Percentiles rank a stretch among this genome's conserved stretches.
Conservation (phyloP, 2,797 vertebrate species). For the Thalassophryne amazonica region DNA sequence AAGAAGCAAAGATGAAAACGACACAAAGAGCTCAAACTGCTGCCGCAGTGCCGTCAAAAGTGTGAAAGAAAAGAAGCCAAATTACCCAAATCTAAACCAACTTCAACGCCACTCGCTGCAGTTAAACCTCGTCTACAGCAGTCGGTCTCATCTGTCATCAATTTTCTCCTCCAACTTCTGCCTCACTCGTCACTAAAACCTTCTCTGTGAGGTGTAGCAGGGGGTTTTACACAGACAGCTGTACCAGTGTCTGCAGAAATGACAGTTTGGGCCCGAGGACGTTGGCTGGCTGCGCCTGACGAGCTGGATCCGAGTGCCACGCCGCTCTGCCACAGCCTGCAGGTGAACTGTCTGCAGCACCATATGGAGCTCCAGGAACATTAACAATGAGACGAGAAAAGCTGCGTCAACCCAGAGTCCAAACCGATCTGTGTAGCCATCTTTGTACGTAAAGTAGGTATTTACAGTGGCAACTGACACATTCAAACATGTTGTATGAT, state of each 20-base stretch:
- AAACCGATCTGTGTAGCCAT: no score
- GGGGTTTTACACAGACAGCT: conserved; percentile 85
- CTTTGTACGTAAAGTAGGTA: no score
- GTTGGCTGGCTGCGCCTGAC: conserved; percentile 79
- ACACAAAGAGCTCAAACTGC: conserved; percentile 1
- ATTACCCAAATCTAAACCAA: conserved; percentile 3
- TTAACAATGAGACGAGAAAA: conserved; percentile 95
- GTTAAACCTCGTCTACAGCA: background rate
- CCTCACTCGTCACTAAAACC: conserved; percentile 38
- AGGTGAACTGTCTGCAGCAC: conserved; percentile 98
- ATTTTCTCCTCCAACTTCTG: conserved; percentile 30
- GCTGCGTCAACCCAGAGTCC: conserved; percentile 78
- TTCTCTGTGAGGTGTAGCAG: conserved; percentile 53
- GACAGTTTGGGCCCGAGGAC: conserved; percentile 95
- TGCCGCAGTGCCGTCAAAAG: conserved; percentile 8
- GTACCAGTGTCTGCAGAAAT: conserved; percentile 90
- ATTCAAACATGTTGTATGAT: no score
- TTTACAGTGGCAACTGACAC: no score
- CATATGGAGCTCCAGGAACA: conserved; percentile 98
- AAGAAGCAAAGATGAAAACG: conserved; percentile 4
- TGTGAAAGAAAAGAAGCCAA: conserved; percentile 8
- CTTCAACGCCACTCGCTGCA: conserved; percentile 46
- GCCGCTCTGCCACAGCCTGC: conserved; percentile 91
- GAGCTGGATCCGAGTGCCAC: conserved; percentile 65
- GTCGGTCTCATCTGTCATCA: conserved; percentile 1